These are phyloP conservation scores for Aphis gossypii DNA, from an alignment of 1,140 invertebrate species.

Conservation along the genomic window DNA sequence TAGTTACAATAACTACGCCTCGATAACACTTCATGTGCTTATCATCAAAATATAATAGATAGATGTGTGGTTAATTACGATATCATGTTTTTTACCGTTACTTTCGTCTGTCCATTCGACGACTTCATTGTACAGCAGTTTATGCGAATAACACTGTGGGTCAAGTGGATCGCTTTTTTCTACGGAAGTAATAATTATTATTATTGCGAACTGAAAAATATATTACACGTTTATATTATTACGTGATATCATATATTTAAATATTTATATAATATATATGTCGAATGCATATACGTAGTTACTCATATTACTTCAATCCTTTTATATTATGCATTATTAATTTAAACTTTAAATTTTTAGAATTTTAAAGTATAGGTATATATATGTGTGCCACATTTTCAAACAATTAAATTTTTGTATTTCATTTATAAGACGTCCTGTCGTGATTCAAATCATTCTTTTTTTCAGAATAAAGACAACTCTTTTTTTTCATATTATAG, in stretches of 20 bases:
- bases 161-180: not conserved
- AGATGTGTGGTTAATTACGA: not conserved
- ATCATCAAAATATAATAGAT: not conserved
- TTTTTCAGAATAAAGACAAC: not conserved
- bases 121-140: not conserved
- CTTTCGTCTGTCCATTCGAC: not conserved
- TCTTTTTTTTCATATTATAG: not conserved
- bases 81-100: constrained; percentile 16
- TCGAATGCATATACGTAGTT: too few species aligned
- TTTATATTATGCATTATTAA: not conserved
- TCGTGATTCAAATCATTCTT: not conserved
- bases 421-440: not conserved
- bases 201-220: not conserved
- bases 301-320: not conserved
- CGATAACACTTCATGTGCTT: not conserved
- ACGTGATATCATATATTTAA: not conserved
- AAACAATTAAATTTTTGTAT: not conserved
- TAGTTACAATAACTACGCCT: not conserved
- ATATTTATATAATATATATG: too few species aligned
- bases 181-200: constrained; percentile 17
- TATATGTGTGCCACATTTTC: not conserved
- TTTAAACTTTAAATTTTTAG: not conserved
- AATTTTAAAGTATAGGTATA: too few species aligned
- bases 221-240: not conserved
- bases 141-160: not conserved